Percentiles rank a stretch among this genome's conserved stretches.
Conservation (phyloP, 2,888 invertebrate species). For the Stenurella melanura region DNA sequence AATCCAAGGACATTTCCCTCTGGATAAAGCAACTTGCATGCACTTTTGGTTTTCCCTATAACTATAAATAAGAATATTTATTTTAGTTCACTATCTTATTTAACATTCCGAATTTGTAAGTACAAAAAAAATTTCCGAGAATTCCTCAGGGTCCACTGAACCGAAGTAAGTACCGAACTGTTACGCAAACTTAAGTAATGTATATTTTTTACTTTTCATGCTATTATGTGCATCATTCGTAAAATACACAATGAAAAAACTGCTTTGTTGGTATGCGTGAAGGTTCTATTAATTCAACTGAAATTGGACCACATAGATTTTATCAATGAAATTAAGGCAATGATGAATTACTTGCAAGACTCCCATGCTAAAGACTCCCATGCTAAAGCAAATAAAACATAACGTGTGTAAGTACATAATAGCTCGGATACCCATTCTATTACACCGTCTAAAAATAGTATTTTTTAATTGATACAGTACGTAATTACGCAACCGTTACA, state of each 20-base stretch:
- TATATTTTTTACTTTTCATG: slow-evolving; percentile 2
- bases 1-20: too few species aligned
- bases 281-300: not conserved
- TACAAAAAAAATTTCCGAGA: not conserved
- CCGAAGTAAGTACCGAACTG: not conserved
- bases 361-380: too few species aligned
- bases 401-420: slow-evolving; percentile 15
- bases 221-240: not conserved
- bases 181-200: not conserved
- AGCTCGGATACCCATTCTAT: slow-evolving; percentile 3
- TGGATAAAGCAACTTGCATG: too few species aligned
- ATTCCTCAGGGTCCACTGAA: slow-evolving; percentile 1
- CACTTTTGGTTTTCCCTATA: too few species aligned
- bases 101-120: not conserved
- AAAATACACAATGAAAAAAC: not conserved
- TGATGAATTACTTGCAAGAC: slow-evolving; percentile 16
- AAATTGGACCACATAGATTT: slow-evolving; percentile 11
- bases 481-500: slow-evolving; percentile 45
- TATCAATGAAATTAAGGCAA: slow-evolving; percentile 19
- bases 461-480: slow-evolving; percentile 29
- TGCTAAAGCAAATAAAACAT: slow-evolving; percentile 9
- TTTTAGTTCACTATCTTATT: not conserved
- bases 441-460: slow-evolving; percentile 16
- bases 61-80: too few species aligned
- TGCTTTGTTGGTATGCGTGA: slow-evolving; percentile 4